Evolutionary conservation across 1,140 invertebrate species (phyloP), one percentile per base, ranked within the genome.

Genomic region (Argopecten irradians): DNA sequence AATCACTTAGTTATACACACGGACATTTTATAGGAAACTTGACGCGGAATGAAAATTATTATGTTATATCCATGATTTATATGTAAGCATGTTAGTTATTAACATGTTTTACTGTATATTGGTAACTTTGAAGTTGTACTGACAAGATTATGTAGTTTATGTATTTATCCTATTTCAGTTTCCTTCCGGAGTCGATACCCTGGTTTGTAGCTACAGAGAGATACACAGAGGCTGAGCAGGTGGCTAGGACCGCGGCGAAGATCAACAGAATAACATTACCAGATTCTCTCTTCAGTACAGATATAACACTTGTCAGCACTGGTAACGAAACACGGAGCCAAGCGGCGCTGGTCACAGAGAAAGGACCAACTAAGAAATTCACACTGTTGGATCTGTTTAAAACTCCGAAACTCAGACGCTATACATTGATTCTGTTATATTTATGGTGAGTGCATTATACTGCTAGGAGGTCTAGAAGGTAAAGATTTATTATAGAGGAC

Each of bases 361-460:
- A 19, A 82, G 82, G n/a, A 32, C 28, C 19, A 46, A 34, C 83
- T 43, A 84, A 83, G 36, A 86, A 87, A 82, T 88, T 83, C 71
- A 91, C 91, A 7, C 34, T 93, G n/a, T 34, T 92, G 36, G 89
- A 91, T 83, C 55, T 93, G 28, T 93, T 93, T 36, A 90, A 86
- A 46, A 93, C 92, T 22, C 91, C 92, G 7, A 90, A 85, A 39
- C 90, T 95, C 8, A 87, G 92, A 36, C 90, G 92, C 36, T 93
- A 94, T 84, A 92, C 94, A n/a, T 14, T 94, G n/a, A 92, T 94
- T 33, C 93, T 94, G 92, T 95, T 93, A 88, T 94, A 94, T 91
- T 84, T 95, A 35, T 94, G 93, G 94, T 95, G 90, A 93, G 92
- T 92, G 32, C 22, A 22, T n/a, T 11, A 9, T 28, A 87, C 82